Evolutionary conservation across 2,113 vertebrate genomes (phyloP), one percentile per base, ranked within the genome.

Genomic region (Rhagologus leucostigma): DNA sequence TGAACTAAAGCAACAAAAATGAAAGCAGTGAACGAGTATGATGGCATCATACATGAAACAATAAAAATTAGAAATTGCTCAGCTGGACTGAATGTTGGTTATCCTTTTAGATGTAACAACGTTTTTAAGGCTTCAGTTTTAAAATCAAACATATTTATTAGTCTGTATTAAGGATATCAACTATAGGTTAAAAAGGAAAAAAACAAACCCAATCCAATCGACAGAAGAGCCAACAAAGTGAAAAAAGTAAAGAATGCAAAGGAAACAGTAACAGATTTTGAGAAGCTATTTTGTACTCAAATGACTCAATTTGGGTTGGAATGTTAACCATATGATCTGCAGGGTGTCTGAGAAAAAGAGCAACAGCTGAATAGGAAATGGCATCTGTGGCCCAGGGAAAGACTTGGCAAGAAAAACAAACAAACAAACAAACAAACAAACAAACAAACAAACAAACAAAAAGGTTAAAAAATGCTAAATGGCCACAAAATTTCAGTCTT

Each of bases 351-450:
- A 95, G 93, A 95, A 96, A 82, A 78, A 89, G 70, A 97, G 87
- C 82, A 91, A 78, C 95, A 97, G 96, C 92, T 96, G 95, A 98
- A 82, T 84, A 95, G 88, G 46, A 97, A 95, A 46, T 90, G 93
- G 87, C 94, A 96, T 96, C 83, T 98, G 96, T 92, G 88, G 80
- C 78, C 97, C 67, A 90, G 92, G 83, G 77, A 87, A 94, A 83
- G 62, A 59, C 23, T 96, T 97, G 97, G 96, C 96, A 97, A 97
- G 84, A 64, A 95, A 91, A 93, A 87, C 41, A 92, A 95, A 87
- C 76, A 70, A 65, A 35, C 56, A 87, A 91, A 93, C 55, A 95
- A 89, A 88, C 63, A 90, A 73, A 90, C n/a, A 91, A 93, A 87
- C 41, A 92, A 95, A 87, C 76, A 70, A 65, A 35, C 56, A 87